phyloP scores from a whole-genome alignment of 2,113 vertebrate species.

The Dipodomys ordii region DNA sequence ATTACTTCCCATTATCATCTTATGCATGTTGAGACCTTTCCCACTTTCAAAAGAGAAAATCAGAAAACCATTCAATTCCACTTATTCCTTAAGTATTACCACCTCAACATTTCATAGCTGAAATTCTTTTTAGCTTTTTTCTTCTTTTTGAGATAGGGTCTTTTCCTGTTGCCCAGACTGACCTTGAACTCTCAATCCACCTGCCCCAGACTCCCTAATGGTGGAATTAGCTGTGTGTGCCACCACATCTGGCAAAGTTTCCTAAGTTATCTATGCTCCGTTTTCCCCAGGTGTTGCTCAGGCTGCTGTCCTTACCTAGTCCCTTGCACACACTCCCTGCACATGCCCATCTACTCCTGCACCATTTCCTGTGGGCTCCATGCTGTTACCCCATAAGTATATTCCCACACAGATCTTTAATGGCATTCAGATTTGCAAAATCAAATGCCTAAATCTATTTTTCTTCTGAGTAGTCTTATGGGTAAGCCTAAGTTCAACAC shows the following conservation, averaged over 20 bases:
- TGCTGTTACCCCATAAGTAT: neutral
- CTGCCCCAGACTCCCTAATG: too few species aligned
- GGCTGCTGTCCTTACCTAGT: neutral
- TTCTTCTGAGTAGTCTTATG: neutral
- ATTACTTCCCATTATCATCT: too few species aligned
- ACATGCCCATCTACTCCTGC: neutral
- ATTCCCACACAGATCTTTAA: neutral
- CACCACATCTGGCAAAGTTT: neutral
- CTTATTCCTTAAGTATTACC: too few species aligned
- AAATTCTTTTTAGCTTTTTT: neutral
- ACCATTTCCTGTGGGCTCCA: neutral
- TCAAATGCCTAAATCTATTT: neutral
- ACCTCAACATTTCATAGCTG: too few species aligned
- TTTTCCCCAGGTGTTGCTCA: neutral
- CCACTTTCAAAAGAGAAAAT: too few species aligned
- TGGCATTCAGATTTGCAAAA: conserved; percentile 35
- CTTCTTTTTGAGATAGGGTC: neutral
- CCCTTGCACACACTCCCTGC: neutral
- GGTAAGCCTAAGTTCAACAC: conserved; percentile 19
- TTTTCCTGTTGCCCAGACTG: too few species aligned
- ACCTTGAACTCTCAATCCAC: too few species aligned
- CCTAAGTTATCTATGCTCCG: neutral
- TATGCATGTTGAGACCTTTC: too few species aligned
- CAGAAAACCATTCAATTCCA: too few species aligned
- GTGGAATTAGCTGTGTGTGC: too few species aligned